Evolutionary conservation across 2,797 vertebrate genomes (phyloP), one percentile per base, ranked within the genome.

Genomic region (Darevskia mixta): DNA sequence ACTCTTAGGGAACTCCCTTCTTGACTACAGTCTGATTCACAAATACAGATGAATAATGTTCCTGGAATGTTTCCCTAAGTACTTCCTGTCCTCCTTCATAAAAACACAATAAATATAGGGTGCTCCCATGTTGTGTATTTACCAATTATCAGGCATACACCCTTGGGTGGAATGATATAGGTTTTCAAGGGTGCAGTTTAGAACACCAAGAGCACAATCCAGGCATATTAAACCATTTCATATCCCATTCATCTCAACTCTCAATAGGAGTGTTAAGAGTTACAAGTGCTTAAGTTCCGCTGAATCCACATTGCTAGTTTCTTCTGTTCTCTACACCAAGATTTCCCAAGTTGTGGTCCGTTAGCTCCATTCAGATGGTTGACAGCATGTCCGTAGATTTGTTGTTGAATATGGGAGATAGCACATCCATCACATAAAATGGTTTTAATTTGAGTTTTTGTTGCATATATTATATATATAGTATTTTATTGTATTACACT

Each of bases 21-120:
- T 88, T 93, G 93, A 92, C 91, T 96, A 92, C 95, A 94, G 89
- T 88, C 90, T 97, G 96, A 97, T 95, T 97, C 96, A 96, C 92
- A 89, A 95, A 93, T 92, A 93, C 93, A 91, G 86, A 67, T 92
- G 95, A 96, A 97, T 95, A 85, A 88, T 81, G 94, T 95, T 94
- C 94, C 93, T 95, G 94, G 94, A 96, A 97, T 92, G 94, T 96
- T 97, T 96, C 93, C 93, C 92, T 93, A 93, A 96, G 80, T 90
- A 93, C 93, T 97, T 97, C 96, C 96, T 95, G 96, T 93, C 95
- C 95, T 95, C 96, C 94, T 91, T 80, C 84, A 90, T 88, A 72
- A 67, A 55, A 89, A 87, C 90, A 88, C 90, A 87, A 93, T 87
- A 88, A 61, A 79, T 92, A 5, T 0, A 91, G 92, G 87, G 90